These are phyloP conservation scores for Nomada goodeniana DNA, from an alignment of 2,888 invertebrate species.

Conservation along the genomic window DNA sequence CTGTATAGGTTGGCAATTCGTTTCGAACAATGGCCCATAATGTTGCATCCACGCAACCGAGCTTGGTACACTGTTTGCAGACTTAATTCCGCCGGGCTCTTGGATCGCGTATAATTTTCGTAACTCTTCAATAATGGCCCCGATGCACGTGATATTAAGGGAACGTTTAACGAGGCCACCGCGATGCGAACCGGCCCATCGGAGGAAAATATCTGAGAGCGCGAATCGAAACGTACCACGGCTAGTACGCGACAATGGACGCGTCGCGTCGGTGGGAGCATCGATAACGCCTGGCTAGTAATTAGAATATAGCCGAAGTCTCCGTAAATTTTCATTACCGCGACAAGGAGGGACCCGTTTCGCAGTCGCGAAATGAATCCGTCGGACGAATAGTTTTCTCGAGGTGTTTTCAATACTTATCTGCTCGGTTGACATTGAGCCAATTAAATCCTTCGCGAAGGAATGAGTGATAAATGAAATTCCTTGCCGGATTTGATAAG, in stretches of 20 bases:
- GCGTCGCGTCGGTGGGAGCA: background rate
- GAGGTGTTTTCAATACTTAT: constrained; percentile 48
- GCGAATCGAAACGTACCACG: background rate
- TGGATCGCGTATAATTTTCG: no score
- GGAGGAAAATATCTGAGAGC: constrained; percentile 4
- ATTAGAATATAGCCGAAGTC: constrained; percentile 57
- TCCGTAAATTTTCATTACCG: constrained; percentile 50
- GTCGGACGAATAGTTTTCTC: constrained; percentile 40
- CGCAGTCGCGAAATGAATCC: constrained; percentile 37
- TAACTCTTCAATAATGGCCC: background rate
- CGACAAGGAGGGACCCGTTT: constrained; percentile 38
- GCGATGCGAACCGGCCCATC: background rate
- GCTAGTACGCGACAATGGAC: background rate
- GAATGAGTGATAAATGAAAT: constrained; percentile 39
- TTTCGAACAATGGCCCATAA: no score
- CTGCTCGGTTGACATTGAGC: constrained; percentile 31
- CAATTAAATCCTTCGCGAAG: constrained; percentile 42
- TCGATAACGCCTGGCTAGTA: constrained; percentile 35
- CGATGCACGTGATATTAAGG: constrained; percentile 20
- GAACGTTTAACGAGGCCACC: constrained; percentile 1
- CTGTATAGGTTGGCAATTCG: no score
- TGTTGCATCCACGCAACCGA: constrained; percentile 1
- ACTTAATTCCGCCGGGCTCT: no score
- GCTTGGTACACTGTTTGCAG: no score
- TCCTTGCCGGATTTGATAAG: constrained; percentile 46